A percentile compares a stretch with the other conserved stretches of the same genome.
Evolutionary conservation across 2,113 vertebrate species (phyloP).

Genomic region (Rhipidura dahli): DNA sequence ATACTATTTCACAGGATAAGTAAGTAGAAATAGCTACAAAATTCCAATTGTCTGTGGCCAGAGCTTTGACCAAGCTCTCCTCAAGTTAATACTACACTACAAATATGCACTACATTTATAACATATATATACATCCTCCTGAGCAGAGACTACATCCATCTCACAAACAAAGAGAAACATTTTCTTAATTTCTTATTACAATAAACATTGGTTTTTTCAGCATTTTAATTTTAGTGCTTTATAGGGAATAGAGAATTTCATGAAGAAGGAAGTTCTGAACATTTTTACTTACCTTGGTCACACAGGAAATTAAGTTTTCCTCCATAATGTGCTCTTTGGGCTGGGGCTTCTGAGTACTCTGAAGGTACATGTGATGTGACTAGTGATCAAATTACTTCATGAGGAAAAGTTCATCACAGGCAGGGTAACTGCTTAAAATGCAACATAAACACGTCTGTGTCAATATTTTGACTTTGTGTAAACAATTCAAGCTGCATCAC

Average conservation of each 20-base stretch:
- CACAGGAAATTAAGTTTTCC: background rate
- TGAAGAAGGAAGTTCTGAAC: background rate
- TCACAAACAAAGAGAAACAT: background rate
- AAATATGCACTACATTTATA: background rate
- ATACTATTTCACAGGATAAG: background rate
- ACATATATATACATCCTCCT: background rate
- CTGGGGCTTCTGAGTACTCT: background rate
- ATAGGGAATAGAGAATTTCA: background rate
- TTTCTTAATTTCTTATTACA: background rate
- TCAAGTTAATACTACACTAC: background rate
- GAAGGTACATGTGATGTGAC: background rate
- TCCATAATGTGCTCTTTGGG: background rate
- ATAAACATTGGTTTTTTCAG: accelerated
- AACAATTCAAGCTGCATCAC: slow-evolving; percentile 15
- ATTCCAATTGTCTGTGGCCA: background rate
- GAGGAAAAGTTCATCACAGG: slow-evolving; percentile 1
- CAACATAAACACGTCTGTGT: slow-evolving; percentile 8
- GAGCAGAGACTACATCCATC: background rate
- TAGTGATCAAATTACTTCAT: background rate
- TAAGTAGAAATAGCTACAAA: background rate
- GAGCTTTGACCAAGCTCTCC: background rate
- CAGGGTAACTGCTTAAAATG: slow-evolving; percentile 33
- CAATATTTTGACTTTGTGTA: slow-evolving; percentile 6
- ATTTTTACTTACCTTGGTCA: background rate
- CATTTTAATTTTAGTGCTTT: background rate